Evolutionary conservation across 2,113 vertebrate species (phyloP).

Genomic region (Poicephalus gulielmi): DNA sequence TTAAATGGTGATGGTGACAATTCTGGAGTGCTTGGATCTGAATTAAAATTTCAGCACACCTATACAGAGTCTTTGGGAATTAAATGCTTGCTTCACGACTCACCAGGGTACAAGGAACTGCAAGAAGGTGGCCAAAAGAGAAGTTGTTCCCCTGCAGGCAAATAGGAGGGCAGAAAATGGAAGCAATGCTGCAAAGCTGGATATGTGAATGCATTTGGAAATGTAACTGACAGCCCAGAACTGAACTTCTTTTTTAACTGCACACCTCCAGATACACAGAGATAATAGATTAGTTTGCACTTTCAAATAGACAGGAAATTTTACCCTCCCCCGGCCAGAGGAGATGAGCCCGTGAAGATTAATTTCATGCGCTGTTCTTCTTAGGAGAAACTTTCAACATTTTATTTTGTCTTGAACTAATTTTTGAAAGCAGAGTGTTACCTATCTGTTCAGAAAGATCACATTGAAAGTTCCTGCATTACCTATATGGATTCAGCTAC

Average conservation of each 20-base stretch:
- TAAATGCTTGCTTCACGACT: neutral
- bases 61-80: neutral
- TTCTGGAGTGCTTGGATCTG: neutral
- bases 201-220: neutral
- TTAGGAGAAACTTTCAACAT: neutral
- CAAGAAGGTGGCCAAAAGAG: neutral
- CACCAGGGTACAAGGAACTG: neutral
- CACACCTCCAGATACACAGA: neutral
- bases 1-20: neutral
- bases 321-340: rapidly evolving
- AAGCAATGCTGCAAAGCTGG: neutral
- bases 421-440: neutral
- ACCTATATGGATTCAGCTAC: neutral
- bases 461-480: neutral
- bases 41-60: neutral
- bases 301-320: neutral
- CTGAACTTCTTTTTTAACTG: neutral
- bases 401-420: neutral
- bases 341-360: neutral
- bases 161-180: neutral
- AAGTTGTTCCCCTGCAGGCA: neutral
- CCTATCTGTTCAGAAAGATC: neutral
- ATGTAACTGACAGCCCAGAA: neutral
- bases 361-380: neutral
- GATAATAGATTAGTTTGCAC: neutral